These are phyloP conservation scores for Xenentodon cancila DNA, from an alignment of 2,797 vertebrate species.

Conservation along the genomic window DNA sequence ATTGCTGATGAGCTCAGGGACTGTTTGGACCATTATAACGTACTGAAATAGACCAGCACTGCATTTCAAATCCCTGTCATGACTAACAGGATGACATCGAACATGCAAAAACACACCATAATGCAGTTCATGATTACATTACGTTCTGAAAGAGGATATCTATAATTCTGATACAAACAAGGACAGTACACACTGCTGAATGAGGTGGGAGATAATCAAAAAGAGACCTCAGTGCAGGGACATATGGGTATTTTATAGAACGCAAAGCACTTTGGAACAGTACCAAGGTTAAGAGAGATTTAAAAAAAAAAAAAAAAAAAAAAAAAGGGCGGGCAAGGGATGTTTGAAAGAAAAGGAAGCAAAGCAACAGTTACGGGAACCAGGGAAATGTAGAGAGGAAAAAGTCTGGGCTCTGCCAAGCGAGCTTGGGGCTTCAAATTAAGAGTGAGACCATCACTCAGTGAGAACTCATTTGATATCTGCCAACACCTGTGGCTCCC, in stretches of 20 bases:
- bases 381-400: slow-evolving; percentile 9
- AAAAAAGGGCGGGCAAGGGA: neutral
- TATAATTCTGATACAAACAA: slow-evolving; percentile 5
- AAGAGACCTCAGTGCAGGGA: neutral
- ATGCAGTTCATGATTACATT: slow-evolving; percentile 14
- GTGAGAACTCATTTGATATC: slow-evolving; percentile 53
- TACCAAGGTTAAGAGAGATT: neutral
- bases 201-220: slow-evolving; percentile 11
- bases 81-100: slow-evolving; percentile 32
- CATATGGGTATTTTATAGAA: neutral
- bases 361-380: neutral
- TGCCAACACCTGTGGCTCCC: slow-evolving; percentile 68
- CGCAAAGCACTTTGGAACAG: slow-evolving; percentile 5
- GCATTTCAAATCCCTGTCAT: slow-evolving; percentile 24
- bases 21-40: slow-evolving; percentile 4
- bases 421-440: slow-evolving; percentile 34
- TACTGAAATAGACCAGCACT: slow-evolving; percentile 6
- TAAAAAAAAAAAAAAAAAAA: neutral
- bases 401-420: slow-evolving; percentile 24
- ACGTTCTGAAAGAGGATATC: slow-evolving; percentile 29
- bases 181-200: neutral
- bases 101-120: slow-evolving; percentile 15
- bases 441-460: slow-evolving; percentile 42
- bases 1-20: neutral
- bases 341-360: neutral